These are phyloP conservation scores for Dolichomitus sp. DNA, from an alignment of 2,888 invertebrate genomes.

Conservation along the genomic window DNA sequence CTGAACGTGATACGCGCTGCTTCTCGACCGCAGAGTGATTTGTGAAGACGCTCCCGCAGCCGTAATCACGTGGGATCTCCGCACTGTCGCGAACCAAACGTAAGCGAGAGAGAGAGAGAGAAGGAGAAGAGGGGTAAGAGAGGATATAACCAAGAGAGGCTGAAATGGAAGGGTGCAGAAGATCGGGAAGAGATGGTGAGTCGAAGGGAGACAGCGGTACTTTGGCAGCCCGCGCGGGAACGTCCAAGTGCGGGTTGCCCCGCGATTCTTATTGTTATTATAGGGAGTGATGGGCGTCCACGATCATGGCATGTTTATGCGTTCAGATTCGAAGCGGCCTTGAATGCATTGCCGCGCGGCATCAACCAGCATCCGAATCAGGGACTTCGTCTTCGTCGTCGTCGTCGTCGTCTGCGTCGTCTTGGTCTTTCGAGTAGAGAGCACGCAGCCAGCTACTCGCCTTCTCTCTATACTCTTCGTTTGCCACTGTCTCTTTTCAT, in stretches of 20 bases:
- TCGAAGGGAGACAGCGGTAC: conserved; percentile 72
- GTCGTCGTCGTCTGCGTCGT: conserved; percentile 64
- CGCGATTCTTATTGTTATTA: conserved; percentile 85
- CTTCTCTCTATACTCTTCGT: conserved; percentile 22
- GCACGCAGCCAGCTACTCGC: background rate
- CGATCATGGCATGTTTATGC: conserved; percentile 85
- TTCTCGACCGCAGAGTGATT: conserved; percentile 81
- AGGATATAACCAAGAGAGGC: background rate
- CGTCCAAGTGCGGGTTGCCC: conserved; percentile 72
- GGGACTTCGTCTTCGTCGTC: conserved; percentile 68
- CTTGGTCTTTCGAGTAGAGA: conserved; percentile 20
- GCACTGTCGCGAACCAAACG: conserved; percentile 76
- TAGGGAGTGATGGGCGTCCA: conserved; percentile 84
- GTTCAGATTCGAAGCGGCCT: conserved; percentile 84
- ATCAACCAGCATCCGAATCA: conserved; percentile 66
- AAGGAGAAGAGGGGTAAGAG: conserved; percentile 12
- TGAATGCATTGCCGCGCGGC: conserved; percentile 76
- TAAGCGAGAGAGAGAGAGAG: conserved; percentile 30
- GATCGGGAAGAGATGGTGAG: conserved; percentile 67
- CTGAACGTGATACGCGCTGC: conserved; percentile 52
- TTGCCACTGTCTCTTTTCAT: conserved; percentile 29
- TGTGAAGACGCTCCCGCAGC: conserved; percentile 85
- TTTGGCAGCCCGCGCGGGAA: conserved; percentile 49
- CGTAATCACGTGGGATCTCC: conserved; percentile 86
- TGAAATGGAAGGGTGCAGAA: conserved; percentile 30